Evolutionary conservation across 23 tunicate genomes (phyloP).

Genomic region (Aplidium turbinatum): DNA sequence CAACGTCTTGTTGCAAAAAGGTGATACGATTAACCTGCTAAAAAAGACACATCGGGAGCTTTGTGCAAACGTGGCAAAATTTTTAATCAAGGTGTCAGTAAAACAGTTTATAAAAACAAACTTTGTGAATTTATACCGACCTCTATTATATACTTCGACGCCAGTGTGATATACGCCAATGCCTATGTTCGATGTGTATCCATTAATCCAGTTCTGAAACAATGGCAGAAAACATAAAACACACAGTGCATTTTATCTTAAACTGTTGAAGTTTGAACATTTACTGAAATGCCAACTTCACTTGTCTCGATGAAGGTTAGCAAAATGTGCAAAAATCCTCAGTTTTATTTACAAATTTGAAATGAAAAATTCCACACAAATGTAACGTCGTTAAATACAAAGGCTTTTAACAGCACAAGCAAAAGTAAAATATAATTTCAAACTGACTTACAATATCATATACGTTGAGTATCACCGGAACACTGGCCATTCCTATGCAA

Average conservation of each 20-base stretch:
- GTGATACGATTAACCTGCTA: too few relatives aligned
- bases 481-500: constrained; percentile 11
- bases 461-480: constrained; percentile 65
- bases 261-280: neutral
- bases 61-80: too few relatives aligned
- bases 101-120: too few relatives aligned
- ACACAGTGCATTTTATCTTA: neutral
- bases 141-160: constrained; percentile 67
- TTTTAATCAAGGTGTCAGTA: too few relatives aligned
- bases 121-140: neutral
- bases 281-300: neutral
- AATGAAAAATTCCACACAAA: neutral
- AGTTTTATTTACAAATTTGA: neutral
- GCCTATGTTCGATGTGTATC: constrained; percentile 71
- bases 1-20: neutral
- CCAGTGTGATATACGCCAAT: constrained; percentile 85
- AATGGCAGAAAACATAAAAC: neutral
- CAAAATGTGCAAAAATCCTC: neutral
- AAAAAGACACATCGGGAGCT: too few relatives aligned
- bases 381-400: neutral
- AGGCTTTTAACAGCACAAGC: neutral
- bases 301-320: neutral
- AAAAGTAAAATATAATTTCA: neutral
- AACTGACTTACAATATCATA: constrained; percentile 71
- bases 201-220: constrained; percentile 70